Evolutionary conservation across 53 echinoderm and acorn worm species (phyloP).

Genomic region (Temnopleurus reevesii): DNA sequence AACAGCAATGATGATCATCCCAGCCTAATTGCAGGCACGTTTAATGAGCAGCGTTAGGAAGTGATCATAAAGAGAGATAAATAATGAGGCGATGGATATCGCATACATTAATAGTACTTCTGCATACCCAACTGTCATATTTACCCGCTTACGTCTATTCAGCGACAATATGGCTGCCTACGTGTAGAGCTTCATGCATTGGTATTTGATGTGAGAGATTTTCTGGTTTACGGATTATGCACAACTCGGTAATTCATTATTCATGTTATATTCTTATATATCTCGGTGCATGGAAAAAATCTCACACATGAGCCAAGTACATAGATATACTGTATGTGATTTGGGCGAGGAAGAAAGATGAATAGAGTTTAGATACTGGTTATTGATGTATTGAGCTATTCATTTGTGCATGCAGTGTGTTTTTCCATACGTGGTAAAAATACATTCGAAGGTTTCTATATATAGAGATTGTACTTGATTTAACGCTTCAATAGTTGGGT

Average conservation of each 20-base stretch:
- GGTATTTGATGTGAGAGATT: conserved; percentile 16
- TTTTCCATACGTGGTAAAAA: too few relatives aligned
- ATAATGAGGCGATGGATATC: conserved; percentile 32
- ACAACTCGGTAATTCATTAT: background rate
- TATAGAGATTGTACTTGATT: too few relatives aligned
- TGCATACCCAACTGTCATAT: background rate
- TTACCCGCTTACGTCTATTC: background rate
- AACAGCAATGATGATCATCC: background rate
- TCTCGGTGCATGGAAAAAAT: too few relatives aligned
- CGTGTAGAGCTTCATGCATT: too few relatives aligned
- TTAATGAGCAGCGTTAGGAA: conserved; percentile 7
- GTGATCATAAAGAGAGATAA: background rate
- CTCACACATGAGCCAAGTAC: too few relatives aligned
- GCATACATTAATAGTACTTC: conserved; percentile 6
- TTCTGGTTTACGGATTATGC: background rate
- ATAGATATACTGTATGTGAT: too few relatives aligned
- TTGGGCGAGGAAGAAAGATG: too few relatives aligned
- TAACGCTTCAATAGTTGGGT: too few relatives aligned
- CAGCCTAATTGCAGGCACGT: conserved; percentile 8
- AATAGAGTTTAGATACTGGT: too few relatives aligned
- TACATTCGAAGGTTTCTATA: too few relatives aligned
- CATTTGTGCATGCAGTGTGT: too few relatives aligned
- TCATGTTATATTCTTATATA: background rate
- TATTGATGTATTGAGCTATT: too few relatives aligned
- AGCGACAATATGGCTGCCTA: background rate